Conservation (phyloP, 2,113 vertebrate genomes). For the Ptilorrhoa leucosticta region DNA sequence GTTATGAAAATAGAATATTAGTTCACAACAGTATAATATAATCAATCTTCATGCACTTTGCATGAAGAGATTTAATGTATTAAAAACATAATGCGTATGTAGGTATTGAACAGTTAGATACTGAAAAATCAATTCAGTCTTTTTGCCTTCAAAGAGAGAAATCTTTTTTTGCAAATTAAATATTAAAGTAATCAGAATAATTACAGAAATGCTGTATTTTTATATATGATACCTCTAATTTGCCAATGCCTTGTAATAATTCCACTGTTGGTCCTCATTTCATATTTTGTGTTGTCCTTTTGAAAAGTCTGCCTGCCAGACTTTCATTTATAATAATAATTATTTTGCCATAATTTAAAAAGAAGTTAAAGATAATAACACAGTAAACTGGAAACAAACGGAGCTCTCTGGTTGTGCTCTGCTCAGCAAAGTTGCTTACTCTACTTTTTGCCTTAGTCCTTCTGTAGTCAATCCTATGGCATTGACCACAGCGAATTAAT, state of each 20-base stretch:
- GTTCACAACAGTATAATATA: not conserved
- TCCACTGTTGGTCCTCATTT: not conserved
- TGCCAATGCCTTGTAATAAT: not conserved
- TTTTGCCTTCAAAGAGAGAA: not conserved
- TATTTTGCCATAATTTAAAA: not conserved
- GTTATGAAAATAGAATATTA: not conserved
- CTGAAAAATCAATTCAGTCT: not conserved
- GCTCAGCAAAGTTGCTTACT: not conserved
- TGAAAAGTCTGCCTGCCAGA: not conserved
- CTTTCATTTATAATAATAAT: not conserved
- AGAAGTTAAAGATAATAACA: not conserved
- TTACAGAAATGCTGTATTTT: not conserved
- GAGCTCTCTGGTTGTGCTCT: not conserved
- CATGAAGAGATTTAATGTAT: not conserved
- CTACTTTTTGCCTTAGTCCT: not conserved
- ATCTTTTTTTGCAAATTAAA: not conserved
- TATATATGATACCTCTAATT: not conserved
- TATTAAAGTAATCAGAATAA: not conserved
- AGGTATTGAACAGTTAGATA: not conserved
- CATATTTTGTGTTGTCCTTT: not conserved
- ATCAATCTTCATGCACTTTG: not conserved
- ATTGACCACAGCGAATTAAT: not conserved
- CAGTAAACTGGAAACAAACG: not conserved
- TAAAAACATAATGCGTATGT: not conserved
- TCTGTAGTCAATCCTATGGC: not conserved